Percentiles rank a stretch among this genome's conserved stretches.
phyloP scores from a whole-genome alignment of 1,140 invertebrate species.

The Drosophila rufa region DNA sequence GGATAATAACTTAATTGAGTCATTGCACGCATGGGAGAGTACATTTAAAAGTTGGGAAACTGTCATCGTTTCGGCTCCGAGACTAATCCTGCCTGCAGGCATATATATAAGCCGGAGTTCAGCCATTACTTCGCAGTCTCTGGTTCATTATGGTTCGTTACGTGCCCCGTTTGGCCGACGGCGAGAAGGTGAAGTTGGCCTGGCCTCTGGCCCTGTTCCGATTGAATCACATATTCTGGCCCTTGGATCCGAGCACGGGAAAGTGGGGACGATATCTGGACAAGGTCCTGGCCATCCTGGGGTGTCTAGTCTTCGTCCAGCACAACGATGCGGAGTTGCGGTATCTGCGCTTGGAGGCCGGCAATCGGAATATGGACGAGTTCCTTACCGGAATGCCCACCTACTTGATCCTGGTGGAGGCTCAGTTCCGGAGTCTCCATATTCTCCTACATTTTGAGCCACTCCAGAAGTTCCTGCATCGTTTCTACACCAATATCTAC shows the following conservation, averaged over 20 bases:
- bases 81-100: slow-evolving; percentile 23
- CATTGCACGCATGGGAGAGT: slow-evolving; percentile 67
- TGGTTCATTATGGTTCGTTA: slow-evolving; percentile 63
- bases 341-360: slow-evolving; percentile 51
- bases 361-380: slow-evolving; percentile 57
- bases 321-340: slow-evolving; percentile 73
- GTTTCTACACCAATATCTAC: slow-evolving; percentile 67
- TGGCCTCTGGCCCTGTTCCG: slow-evolving; percentile 67
- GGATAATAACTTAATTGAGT: slow-evolving; percentile 78
- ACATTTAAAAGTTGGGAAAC: slow-evolving; percentile 70
- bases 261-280: slow-evolving; percentile 39
- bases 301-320: slow-evolving; percentile 46
- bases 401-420: slow-evolving; percentile 71
- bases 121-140: slow-evolving; percentile 13
- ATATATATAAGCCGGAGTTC: slow-evolving; percentile 26
- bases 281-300: slow-evolving; percentile 26
- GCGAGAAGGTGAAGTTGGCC: slow-evolving; percentile 55
- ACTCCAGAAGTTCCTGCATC: slow-evolving; percentile 53
- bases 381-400: slow-evolving; percentile 73
- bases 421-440: slow-evolving; percentile 54
- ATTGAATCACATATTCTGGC: slow-evolving; percentile 73
- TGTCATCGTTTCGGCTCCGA: slow-evolving; percentile 36
- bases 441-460: slow-evolving; percentile 23
- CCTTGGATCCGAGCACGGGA: slow-evolving; percentile 51
- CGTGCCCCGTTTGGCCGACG: slow-evolving; percentile 65